Base-by-base conservation (phyloP, 1,140 invertebrate species). In the Anastrepha ludens region DNA sequence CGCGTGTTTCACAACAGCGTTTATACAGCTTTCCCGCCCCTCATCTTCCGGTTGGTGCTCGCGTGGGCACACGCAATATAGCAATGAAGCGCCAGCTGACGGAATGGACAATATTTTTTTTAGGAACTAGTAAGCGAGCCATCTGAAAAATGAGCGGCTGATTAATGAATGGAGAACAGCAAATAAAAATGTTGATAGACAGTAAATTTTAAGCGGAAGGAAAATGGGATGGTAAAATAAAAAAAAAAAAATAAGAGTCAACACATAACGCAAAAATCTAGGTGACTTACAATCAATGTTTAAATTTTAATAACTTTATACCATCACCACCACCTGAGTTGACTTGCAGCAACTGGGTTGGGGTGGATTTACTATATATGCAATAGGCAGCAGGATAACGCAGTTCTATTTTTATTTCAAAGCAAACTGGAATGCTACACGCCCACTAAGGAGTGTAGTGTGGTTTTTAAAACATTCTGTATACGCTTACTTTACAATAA, bases 51-150 rank as follows among this genome's bases (percentile, higher is more conserved):
- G 6, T 55, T 6, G 50, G 11, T 55, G 47, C 44, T 81, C n/a
- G 29, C 47, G 44, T 17, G 47, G n/a, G 3, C 5, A 20, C 74
- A 81, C 74, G 74, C 74, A 81, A 58, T 81, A 7, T 55, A 20
- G 47, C n/a, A 55, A 81, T 81, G 47, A 81, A 81, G 74, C 74
- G 74, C 20, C 74, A 81, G 74, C 74, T 81, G 74, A 81, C 74
- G n/a, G 4, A 58, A 5, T 29, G 74, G 67, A 15, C 67, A 58
- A 81, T 0, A 81, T 3, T 11, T 67, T 55, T 55, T 2, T 8
- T 8, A 55, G 0, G 50, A 8, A 55, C 50, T 11, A 55, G 50
- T 8, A 55, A 55, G 50, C 50, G 50, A 55, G 50, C 11, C 11
- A 55, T 8, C 8, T 74, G 13, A 74, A 47, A 74, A 74, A 2